Conservation (phyloP, 92 coral and sea anemone genomes). For the Parazoanthus atlanticus region DNA sequence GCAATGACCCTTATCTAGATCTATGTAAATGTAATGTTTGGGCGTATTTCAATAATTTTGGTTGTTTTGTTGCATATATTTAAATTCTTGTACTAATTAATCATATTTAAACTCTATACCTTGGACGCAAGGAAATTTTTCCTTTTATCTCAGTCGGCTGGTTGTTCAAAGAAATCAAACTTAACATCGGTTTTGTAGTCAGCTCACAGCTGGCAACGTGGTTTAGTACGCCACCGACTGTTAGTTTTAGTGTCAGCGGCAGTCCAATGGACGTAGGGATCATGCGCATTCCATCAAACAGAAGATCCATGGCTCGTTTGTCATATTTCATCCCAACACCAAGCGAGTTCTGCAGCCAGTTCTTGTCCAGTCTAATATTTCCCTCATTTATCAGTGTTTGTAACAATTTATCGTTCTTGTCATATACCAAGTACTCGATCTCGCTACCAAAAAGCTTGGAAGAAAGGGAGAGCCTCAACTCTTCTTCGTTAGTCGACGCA, state of each 20-base stretch:
- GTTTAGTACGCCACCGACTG: conserved; percentile 43
- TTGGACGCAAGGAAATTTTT: conserved; percentile 34
- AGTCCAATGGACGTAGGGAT: conserved; percentile 58
- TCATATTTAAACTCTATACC: conserved; percentile 21
- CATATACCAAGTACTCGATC: conserved; percentile 46
- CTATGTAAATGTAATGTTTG: too few species aligned
- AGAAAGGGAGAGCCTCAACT: conserved; percentile 51
- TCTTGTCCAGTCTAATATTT: conserved; percentile 44
- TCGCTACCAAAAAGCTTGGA: conserved; percentile 56
- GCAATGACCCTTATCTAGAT: too few species aligned
- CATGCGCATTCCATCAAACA: conserved; percentile 54
- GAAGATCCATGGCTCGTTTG: conserved; percentile 53
- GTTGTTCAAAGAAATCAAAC: conserved; percentile 48
- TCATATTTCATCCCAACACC: conserved; percentile 53
- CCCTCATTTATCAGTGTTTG: conserved; percentile 48
- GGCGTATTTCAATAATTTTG: too few species aligned
- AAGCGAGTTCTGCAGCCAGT: conserved; percentile 59
- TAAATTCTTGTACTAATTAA: too few species aligned
- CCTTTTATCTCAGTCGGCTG: conserved; percentile 51
- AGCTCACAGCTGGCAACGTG: conserved; percentile 25
- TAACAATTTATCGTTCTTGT: conserved; percentile 30
- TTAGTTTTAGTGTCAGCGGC: conserved; percentile 52
- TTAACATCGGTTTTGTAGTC: conserved; percentile 51
- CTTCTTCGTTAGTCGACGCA: conserved; percentile 16
- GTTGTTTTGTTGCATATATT: too few species aligned